Base-by-base conservation (phyloP, 2,113 vertebrate species). In the Hydrolagus affinis region DNA sequence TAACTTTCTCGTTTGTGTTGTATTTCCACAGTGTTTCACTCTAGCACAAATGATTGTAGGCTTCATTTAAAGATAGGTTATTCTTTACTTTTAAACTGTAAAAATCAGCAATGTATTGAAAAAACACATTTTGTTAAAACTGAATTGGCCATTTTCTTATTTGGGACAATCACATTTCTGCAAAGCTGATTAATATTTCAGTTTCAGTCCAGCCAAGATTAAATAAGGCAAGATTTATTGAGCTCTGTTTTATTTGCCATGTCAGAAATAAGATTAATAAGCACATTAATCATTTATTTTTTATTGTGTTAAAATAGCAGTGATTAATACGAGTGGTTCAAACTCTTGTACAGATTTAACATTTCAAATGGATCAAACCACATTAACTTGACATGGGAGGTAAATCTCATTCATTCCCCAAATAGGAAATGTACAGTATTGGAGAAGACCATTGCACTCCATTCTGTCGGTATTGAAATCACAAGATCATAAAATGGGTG, bases 251-350 rank as follows among this genome's bases (percentile, higher is more conserved):
- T 66, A 32, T 28, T 64, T 30, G 78, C 23, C 32, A 62, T 30
- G 21, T 83, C 25, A 21, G 30, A 28, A 28, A 62, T 80, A 83
- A 66, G 25, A 25, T 66, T 80, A 28, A 2, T 15, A 83, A 15
- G 8, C 17, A 68, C 62, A 28, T 8, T 66, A 60, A 2, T 80
- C 62, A 21, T 64, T 68, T 83, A 68, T 83, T 44, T n/a, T 44
- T 44, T 66, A 83, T 68, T 32, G 62, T 66, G 30, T 64, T n/a
- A 28, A 60, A 64, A 60, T 30, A 19, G 62, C 60, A 32, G 78
- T 83, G 78, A 83, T 83, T 68, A 83, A 68, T 80, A 80, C 11
- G 23, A 83, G 78, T 59, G 64, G 25, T 83, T 83, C 25, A 68
- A 66, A 83, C 11, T 83, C 62, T 6, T 32, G 17, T 32, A 21